These are phyloP conservation scores for Siniperca chuatsi DNA, from an alignment of 2,113 vertebrate species.

Conservation along the genomic window DNA sequence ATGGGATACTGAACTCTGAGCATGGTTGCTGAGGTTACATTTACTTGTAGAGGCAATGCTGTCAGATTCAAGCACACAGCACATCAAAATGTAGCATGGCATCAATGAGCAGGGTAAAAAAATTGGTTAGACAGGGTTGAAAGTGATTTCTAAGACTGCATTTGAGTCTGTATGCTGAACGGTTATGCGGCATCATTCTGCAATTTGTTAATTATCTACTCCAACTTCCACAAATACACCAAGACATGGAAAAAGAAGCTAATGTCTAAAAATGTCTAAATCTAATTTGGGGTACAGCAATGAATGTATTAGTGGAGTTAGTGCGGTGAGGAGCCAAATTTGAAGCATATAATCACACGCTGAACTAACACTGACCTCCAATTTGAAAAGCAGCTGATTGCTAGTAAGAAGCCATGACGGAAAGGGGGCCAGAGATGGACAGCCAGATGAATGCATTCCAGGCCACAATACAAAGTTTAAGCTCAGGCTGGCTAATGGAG, in stretches of 20 bases:
- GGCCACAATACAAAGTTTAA: conserved; percentile 57
- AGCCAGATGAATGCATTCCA: conserved; percentile 69
- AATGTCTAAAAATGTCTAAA: conserved; percentile 21
- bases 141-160: conserved; percentile 3
- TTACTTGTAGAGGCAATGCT: conserved; percentile 22
- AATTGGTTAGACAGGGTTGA: conserved; percentile 7
- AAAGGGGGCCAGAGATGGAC: conserved; percentile 47
- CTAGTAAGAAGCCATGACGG: conserved; percentile 39
- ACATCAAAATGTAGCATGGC: not conserved
- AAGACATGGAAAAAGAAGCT: conserved; percentile 45
- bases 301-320: conserved; percentile 31
- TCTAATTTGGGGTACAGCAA: conserved; percentile 34
- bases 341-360: conserved; percentile 43
- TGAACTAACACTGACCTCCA: conserved; percentile 66
- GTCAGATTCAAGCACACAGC: conserved; percentile 3
- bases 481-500: conserved; percentile 54
- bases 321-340: conserved; percentile 14
- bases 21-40: not conserved
- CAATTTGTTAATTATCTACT: not conserved
- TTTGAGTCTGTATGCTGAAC: not conserved
- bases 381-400: conserved; percentile 67
- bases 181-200: not conserved
- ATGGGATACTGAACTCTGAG: not conserved
- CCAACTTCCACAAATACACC: conserved; percentile 21
- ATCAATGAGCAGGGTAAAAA: not conserved